Evolutionary conservation across 2,888 invertebrate species (phyloP).

Genomic region (Luperina nickerlii): DNA sequence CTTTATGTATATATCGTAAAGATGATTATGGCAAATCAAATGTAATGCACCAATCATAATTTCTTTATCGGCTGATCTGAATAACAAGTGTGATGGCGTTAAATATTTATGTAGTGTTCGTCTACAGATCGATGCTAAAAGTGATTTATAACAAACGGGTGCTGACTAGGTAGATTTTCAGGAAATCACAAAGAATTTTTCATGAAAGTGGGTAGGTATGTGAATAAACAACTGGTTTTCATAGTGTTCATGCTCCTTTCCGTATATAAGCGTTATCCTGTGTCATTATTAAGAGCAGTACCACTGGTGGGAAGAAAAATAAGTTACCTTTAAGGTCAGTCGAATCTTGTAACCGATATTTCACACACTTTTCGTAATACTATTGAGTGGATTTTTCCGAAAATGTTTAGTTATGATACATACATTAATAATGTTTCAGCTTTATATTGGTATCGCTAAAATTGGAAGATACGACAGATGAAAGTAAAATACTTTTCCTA

Average conservation of each 20-base stretch:
- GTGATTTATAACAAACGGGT: constrained; percentile 62
- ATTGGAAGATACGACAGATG: neutral
- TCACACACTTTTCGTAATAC: neutral
- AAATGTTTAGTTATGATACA: neutral
- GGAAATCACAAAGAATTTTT: constrained; percentile 18
- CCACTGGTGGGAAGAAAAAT: neutral
- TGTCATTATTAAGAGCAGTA: constrained; percentile 5
- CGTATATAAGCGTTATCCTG: neutral
- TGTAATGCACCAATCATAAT: constrained; percentile 80
- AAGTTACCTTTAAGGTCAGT: neutral
- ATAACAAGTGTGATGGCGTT: constrained; percentile 76
- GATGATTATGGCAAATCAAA: constrained; percentile 75
- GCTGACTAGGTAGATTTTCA: constrained; percentile 33
- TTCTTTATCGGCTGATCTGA: constrained; percentile 79
- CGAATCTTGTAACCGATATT: neutral
- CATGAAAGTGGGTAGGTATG: neutral
- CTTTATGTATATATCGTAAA: constrained; percentile 72
- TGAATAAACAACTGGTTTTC: constrained; percentile 9
- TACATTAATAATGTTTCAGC: neutral
- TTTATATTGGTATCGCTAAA: neutral
- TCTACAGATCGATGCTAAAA: constrained; percentile 43
- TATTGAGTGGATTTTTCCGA: neutral
- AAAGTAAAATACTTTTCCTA: neutral
- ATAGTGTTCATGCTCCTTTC: neutral
- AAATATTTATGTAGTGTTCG: constrained; percentile 77